Conservation (phyloP, 2,113 vertebrate species). For the Cebidichthys violaceus region DNA sequence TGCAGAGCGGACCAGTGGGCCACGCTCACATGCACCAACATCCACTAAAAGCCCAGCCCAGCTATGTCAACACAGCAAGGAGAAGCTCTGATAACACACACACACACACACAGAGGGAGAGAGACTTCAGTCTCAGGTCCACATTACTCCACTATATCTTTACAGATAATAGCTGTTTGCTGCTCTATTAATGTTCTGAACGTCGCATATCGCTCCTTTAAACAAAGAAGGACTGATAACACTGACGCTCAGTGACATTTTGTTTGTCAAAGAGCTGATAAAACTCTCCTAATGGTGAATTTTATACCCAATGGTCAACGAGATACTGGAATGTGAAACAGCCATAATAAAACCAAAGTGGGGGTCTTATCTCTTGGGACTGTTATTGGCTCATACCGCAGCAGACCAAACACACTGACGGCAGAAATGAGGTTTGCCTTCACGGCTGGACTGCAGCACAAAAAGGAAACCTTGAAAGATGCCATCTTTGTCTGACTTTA, state of each 20-base stretch:
- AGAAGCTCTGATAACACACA: background rate
- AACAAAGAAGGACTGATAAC: background rate
- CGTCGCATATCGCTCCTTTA: background rate
- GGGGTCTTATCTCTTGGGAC: slow-evolving; percentile 28
- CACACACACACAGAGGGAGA: background rate
- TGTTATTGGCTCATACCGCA: slow-evolving; percentile 4
- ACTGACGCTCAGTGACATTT: background rate
- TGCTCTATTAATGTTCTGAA: background rate
- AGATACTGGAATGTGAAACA: slow-evolving; percentile 8
- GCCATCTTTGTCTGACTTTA: slow-evolving; percentile 10
- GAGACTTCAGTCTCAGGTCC: background rate
- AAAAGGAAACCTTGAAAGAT: slow-evolving; percentile 32
- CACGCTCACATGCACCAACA: background rate
- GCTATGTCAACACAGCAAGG: background rate
- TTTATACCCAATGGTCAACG: background rate
- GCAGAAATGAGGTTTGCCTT: slow-evolving; percentile 10
- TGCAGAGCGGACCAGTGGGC: too few species aligned
- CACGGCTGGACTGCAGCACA: background rate
- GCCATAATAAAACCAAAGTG: slow-evolving; percentile 29
- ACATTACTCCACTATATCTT: background rate
- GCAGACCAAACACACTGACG: slow-evolving; percentile 23
- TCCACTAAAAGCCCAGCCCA: background rate
- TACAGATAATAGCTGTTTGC: too few species aligned
- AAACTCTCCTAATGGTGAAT: background rate
- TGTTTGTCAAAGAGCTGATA: slow-evolving; percentile 8